Base-by-base conservation (phyloP, 2,888 invertebrate species). In the Mechanitis messenoides region DNA sequence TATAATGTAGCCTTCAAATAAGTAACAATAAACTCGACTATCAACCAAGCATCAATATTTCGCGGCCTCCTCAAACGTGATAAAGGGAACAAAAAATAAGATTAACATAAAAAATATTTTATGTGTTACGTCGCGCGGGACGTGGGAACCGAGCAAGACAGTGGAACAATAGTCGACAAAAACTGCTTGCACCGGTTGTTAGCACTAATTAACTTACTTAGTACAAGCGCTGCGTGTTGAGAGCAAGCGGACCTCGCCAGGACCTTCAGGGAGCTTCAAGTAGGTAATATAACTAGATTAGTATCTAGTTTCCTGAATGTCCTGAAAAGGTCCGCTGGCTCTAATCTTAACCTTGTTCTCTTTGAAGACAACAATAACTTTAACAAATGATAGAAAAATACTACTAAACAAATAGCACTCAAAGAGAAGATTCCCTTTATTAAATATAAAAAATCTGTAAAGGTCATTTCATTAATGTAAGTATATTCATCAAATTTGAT, bases 141-240 rank as follows among this genome's bases (percentile, higher is more conserved):
- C 83, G 84, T 84, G 84, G 83, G 84, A 84, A 81, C 71, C 66
- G 63, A 61, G 66, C 62, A 57, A 53, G 67, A 47, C 58, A 58
- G 69, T 65, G 66, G 71, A 70, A 83, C 83, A 84, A 84, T 81
- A 74, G 74, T 67, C 59, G 69, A 73, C 71, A 74, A 75, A 72
- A 81, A 79, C 77, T 69, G 70, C 77, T 76, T 75, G 75, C 79
- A 76, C 75, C 74, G 75, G 76, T 80, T 79, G 77, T 78, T 74
- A 75, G 74, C 68, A 60, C 72, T 79, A 75, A 83, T 84, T 84
- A 84, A 74, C 75, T 72, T 70, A 71, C 71, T 71, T 68, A 68
- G 70, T 63, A 63, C 56, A 60, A 53, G 64, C 50, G 50, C 61
- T 46, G n/a, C 31, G 63, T 61, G 58, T 35, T 12, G 55, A 53